Evolutionary conservation across 2,888 invertebrate species (phyloP), one percentile per base, ranked within the genome.

Genomic region (Villa cingulata): DNA sequence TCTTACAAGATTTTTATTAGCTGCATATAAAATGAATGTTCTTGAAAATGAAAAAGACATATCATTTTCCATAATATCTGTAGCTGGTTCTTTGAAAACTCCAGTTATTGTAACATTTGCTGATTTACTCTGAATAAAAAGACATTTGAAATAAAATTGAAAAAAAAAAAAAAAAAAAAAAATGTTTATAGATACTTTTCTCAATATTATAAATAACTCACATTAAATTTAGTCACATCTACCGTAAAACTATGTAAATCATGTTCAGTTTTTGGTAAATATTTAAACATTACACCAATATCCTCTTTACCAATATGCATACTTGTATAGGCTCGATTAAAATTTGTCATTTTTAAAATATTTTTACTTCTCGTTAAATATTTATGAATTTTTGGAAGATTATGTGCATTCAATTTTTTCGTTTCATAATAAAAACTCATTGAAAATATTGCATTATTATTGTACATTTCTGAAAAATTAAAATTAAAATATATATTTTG

Each of bases 181-280:
- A 15, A 32, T 39, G 16, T 39, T 29, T 15, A 40, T 34, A 1
- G 15, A 3, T 19, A 12, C 19, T 37, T 23, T 39, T n/a, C n/a
- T n/a, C n/a, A n/a, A n/a, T n/a, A n/a, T n/a, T n/a, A n/a, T n/a
- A n/a, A n/a, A n/a, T n/a, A 23, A 4, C 6, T 32, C 37, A 49
- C 49, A 10, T 38, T 51, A 18, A 45, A 48, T 19, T 40, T 32
- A 2, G 46, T 43, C 14, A 46, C 39, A 41, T 53, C 54, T 1
- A 46, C 50, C 7, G 51, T 53, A 45, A 54, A 54, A 37, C 49
- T 49, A 18, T 29, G 44, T 20, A 53, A 45, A 47, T 54, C 53
- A 39, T 54, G 54, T 29, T 53, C 51, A 15, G 48, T 51, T 46
- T 29, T n/a, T 6, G 49, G 49, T 16, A 51, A 37, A 7, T 37